Base-by-base conservation (phyloP, 2,888 invertebrate genomes). In the Athalia rosae region DNA sequence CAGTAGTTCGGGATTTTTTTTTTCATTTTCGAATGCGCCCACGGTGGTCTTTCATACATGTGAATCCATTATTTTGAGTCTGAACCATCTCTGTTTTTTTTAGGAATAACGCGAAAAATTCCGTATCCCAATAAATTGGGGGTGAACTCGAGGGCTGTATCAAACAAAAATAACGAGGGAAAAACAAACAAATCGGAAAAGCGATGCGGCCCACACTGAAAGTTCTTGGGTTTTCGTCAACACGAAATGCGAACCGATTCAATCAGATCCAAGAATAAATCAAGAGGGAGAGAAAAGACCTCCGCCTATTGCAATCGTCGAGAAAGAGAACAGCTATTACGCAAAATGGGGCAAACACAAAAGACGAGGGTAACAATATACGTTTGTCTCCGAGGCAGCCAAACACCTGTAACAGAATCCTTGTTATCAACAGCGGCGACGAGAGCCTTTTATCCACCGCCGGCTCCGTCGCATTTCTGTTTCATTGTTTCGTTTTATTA, bases 381-480 rank as follows among this genome's bases (percentile, higher is more conserved):
- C 63, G 43, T 43, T 43, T 43, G 63, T 63, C 63, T 63, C 43
- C 63, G 45, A 43, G 43, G 48, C 8, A 28, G 66, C 7, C 66
- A 66, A 15, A 66, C 48, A 48, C 47, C n/a, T 66, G 47, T 64
- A 47, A 66, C 15, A 48, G 15, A 50, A 64, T 64, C 64, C 64
- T n/a, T 64, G 43, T 13, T 64, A 64, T 64, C 64, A 5, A 47
- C 11, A 64, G 64, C 11, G 8, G 4, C 28, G 28, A 28, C 47
- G 11, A 13, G 45, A 64, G n/a, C 13, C 11, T 64, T 64, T 64
- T 43, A 47, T 61, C 61, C 4, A 4, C 15, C 15, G 41, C 9
- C 28, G 61, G 61, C 11, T 9, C 9, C 15, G 9, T 41, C 61
- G 41, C 28, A 28, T 28, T 28, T 28, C 4, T 7, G 3, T 61